phyloP scores from a whole-genome alignment of 1,140 invertebrate genomes.

The Panagrolaimus sp. region DNA sequence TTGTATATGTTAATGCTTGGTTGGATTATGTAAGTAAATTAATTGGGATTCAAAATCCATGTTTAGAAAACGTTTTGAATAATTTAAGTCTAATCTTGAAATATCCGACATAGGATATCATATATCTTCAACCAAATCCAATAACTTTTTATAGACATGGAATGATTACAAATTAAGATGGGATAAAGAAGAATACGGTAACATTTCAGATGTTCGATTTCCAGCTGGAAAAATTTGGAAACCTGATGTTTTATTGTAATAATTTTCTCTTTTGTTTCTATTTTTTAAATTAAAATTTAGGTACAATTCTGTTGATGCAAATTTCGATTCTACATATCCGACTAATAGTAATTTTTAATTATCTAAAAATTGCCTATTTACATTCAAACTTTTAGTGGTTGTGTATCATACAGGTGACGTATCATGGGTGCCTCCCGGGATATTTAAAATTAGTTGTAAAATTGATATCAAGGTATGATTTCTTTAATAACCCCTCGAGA shows the following conservation, averaged over 20 bases:
- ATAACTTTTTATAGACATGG: slow-evolving; percentile 73
- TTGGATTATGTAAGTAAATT: slow-evolving; percentile 49
- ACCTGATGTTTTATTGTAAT: slow-evolving; percentile 86
- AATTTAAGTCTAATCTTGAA: no score
- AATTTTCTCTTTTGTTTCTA: background rate
- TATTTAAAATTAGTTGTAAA: slow-evolving; percentile 60
- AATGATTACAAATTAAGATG: slow-evolving; percentile 95
- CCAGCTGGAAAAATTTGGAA: slow-evolving; percentile 94
- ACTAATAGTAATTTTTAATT: slow-evolving; percentile 53
- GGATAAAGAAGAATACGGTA: slow-evolving; percentile 90
- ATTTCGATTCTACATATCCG: slow-evolving; percentile 58
- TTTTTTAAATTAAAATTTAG: background rate
- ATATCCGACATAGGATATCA: no score
- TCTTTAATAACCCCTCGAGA: slow-evolving; percentile 67
- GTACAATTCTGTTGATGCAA: slow-evolving; percentile 53
- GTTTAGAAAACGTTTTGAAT: background rate
- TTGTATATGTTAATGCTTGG: slow-evolving; percentile 57
- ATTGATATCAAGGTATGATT: slow-evolving; percentile 57
- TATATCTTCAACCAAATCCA: background rate
- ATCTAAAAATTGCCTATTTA: background rate
- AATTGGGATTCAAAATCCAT: slow-evolving; percentile 1
- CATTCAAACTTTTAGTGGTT: slow-evolving; percentile 59
- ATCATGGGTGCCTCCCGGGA: slow-evolving; percentile 56
- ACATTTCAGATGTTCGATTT: slow-evolving; percentile 89
- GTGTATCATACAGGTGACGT: slow-evolving; percentile 55